Base-by-base conservation (phyloP, 1,140 invertebrate genomes). In the Dysdera silvatica region DNA sequence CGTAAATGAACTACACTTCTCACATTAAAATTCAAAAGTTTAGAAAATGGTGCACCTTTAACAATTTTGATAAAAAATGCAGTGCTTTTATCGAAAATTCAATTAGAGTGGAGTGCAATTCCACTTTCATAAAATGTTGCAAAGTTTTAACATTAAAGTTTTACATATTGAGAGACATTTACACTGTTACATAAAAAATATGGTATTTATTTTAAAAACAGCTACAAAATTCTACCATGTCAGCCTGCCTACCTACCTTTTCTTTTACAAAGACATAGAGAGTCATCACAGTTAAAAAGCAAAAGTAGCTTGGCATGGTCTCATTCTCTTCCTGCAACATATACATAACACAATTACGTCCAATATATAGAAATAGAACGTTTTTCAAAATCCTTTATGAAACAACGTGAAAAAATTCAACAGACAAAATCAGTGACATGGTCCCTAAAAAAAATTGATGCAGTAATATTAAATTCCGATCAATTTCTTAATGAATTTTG, bases 231-330 rank as follows among this genome's bases (percentile, higher is more conserved):
- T n/a, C n/a, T n/a, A n/a, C n/a, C n/a, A n/a, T n/a, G n/a, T n/a
- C n/a, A n/a, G n/a, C n/a, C n/a, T n/a, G 2, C 16, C n/a, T 29
- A 29, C 37, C 61, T 6, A 95, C 84, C 66, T 91, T 83, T 73
- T 94, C 87, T 54, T 84, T 76, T 0, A 93, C 47, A 75, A 99
- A 98, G 4, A 96, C 78, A 71, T 95, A 83, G 68, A 95, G 89
- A 16, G 91, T 88, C 78, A 99, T 79, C 16, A 98, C 79, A 0
- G 95, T 98, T 0, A 98, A 76, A 74, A 98, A 98, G 59, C 86
- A 84, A 77, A 99, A 99, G 76, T 97, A 99, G 8, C 84, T 78
- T 1, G 96, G 96, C 87, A 97, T 90, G 2, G 67, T 28, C 23
- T 76, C 71, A 2, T 83, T 77, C 68, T 79, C 64, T n/a, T 80